Conservation (phyloP, 2,888 invertebrate genomes). For the Chymomyza caudatula region DNA sequence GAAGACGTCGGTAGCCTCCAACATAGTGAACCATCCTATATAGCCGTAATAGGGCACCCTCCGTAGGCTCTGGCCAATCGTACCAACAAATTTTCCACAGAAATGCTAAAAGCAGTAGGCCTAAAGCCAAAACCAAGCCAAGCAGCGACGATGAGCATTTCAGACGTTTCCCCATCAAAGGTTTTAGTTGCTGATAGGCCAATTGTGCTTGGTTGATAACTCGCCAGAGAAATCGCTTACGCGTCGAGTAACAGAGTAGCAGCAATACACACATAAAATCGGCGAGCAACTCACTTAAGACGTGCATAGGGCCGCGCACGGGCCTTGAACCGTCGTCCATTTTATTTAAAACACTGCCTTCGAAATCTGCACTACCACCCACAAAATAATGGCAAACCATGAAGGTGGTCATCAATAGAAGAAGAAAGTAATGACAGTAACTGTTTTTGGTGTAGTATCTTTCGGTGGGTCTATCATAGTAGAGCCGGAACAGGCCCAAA, state of each 20-base stretch:
- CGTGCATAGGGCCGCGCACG: neutral
- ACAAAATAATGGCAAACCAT: too few species aligned
- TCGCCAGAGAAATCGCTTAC: constrained; percentile 14
- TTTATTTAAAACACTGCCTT: neutral
- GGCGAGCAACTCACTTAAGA: neutral
- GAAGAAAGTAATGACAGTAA: constrained; percentile 3
- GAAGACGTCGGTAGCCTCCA: constrained; percentile 11
- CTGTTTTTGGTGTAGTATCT: neutral
- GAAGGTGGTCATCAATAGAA: neutral
- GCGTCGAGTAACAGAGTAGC: neutral
- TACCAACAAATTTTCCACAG: constrained; percentile 12
- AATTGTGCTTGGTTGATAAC: constrained; percentile 31
- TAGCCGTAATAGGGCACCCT: too few species aligned
- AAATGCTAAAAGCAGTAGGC: constrained; percentile 14
- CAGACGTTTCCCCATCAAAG: neutral
- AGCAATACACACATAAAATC: neutral
- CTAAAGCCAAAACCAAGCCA: neutral
- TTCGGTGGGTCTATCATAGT: constrained; percentile 17
- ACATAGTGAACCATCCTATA: too few species aligned
- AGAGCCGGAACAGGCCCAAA: constrained; percentile 34
- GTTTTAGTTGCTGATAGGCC: constrained; percentile 10
- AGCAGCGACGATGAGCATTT: constrained; percentile 15
- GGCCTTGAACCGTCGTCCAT: neutral
- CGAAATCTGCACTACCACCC: too few species aligned
- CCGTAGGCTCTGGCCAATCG: constrained; percentile 20